Percentiles rank a stretch among this genome's conserved stretches.
Conservation (phyloP, 2,113 vertebrate species). For the Stegostoma tigrinum region DNA sequence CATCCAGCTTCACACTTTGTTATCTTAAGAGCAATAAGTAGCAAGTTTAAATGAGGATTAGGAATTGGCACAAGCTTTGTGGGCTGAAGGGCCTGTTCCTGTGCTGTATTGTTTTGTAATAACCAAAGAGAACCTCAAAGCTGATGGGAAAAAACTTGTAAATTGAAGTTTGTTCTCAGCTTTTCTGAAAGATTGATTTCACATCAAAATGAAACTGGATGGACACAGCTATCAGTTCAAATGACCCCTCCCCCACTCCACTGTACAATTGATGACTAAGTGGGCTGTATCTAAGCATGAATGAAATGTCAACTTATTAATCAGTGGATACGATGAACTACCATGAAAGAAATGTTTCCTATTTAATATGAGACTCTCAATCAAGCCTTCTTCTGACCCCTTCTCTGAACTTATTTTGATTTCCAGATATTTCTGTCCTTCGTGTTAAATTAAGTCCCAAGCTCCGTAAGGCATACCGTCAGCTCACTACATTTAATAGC, state of each 20-base stretch:
- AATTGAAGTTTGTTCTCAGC: background rate
- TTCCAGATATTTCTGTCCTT: conserved; percentile 2
- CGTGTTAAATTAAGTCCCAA: background rate
- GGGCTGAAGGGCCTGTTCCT: too few species aligned
- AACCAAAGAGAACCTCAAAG: background rate
- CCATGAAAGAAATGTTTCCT: background rate
- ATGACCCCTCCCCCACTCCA: background rate
- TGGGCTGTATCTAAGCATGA: background rate
- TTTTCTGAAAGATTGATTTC: background rate
- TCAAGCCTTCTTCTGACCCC: too few species aligned
- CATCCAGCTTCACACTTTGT: too few species aligned
- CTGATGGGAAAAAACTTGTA: background rate
- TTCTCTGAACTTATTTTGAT: background rate
- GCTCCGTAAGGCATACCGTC: background rate
- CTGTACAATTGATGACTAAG: background rate
- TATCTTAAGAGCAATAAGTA: too few species aligned
- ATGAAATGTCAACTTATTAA: conserved; percentile 12
- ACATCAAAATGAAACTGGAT: background rate
- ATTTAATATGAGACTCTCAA: background rate
- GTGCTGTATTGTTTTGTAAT: too few species aligned
- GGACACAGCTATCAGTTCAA: conserved; percentile 1
- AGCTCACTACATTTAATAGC: background rate
- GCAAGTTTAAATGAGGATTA: too few species aligned
- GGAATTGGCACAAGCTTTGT: too few species aligned
- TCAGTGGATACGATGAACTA: background rate